Evolutionary conservation across 2,113 vertebrate species (phyloP).

Genomic region (Eupsittula cactorum): DNA sequence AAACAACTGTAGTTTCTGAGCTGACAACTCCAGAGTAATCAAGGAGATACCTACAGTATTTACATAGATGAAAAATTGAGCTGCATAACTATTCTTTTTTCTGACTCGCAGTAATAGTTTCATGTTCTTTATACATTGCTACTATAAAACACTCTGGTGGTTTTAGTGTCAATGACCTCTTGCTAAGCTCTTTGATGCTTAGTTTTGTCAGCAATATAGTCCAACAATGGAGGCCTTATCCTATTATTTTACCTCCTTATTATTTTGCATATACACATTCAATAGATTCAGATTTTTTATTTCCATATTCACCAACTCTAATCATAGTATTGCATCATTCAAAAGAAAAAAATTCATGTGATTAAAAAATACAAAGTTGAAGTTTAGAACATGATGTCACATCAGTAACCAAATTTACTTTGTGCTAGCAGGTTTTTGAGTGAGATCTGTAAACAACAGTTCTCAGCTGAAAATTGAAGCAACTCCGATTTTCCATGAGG

Average conservation of each 20-base stretch:
- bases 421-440: neutral
- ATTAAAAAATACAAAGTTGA: neutral
- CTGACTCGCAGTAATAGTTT: neutral
- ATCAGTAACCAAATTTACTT: neutral
- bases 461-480: neutral
- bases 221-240: neutral
- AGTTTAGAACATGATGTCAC: neutral
- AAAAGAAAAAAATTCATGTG: neutral
- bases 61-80: neutral
- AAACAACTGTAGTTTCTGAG: neutral
- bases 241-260: neutral
- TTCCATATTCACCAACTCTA: neutral
- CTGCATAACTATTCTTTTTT: neutral
- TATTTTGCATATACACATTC: neutral
- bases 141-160: neutral
- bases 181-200: neutral
- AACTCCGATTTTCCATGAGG: neutral
- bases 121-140: neutral
- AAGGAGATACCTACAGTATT: neutral
- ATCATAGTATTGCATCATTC: neutral
- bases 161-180: neutral
- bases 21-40: neutral
- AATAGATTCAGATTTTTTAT: neutral
- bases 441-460: neutral
- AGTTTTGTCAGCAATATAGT: neutral